Base-by-base conservation (phyloP, 2,888 invertebrate species). In the Trichogramma evanescens region DNA sequence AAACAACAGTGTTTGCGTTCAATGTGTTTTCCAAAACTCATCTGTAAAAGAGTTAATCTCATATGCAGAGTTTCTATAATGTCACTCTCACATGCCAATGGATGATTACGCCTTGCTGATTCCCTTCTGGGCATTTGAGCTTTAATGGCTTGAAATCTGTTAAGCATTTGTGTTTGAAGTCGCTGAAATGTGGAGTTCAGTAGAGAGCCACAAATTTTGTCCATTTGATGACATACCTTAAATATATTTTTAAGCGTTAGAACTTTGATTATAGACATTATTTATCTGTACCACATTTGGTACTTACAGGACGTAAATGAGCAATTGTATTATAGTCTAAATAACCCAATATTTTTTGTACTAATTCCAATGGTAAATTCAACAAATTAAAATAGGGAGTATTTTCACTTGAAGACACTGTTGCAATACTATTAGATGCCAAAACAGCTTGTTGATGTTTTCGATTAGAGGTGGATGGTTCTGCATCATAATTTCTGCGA, bases 21-120 rank as follows among this genome's bases (percentile, higher is more conserved):
- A 74, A 95, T 94, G 77, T 95, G 94, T 80, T 95, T 95, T 56
- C 93, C 93, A 81, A 94, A 93, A 26, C 93, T 90, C 94, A 95
- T 95, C 79, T 93, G 93, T 64, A 95, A 81, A 60, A 95, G 80
- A 57, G 93, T 93, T 55, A 95, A 83, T 66, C 95, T 84, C 89
- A 95, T 95, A 73, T 95, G 93, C 67, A 95, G 82, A 0, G 95
- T 95, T 79, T 95, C 94, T 72, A 95, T 88, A 52, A 95, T 94
- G 78, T 95, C 95, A 46, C 91, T 91, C 80, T 95, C 94, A 73
- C 93, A 90, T 39, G 94, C 93, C 69, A 95, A 80, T 0, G 91
- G 91, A 78, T 95, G 95, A 76, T 89, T 93, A 43, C 95, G 84
- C 50, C 95, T 84, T 5, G 94, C 94, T 1, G 94, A 94, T 77